Base-by-base conservation (phyloP, 2,113 vertebrate species). In the Thymallus thymallus region DNA sequence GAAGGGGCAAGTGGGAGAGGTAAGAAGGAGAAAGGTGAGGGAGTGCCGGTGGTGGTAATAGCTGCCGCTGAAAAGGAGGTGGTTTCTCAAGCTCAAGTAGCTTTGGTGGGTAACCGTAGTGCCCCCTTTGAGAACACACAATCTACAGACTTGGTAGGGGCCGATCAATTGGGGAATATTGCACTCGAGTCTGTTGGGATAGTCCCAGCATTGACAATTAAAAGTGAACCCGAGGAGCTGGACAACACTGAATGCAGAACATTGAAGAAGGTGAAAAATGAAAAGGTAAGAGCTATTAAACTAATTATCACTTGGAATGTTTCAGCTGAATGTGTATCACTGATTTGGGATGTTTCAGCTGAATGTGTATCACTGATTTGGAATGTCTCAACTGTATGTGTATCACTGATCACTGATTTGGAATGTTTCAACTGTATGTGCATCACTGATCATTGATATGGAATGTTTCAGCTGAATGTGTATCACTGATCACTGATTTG, bases 11-110 rank as follows among this genome's bases (percentile, higher is more conserved):
- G 93, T 0, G 95, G 96, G 74, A 99, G 98, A 91, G 95, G 82
- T 92, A 98, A 98, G 92, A 98, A 99, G 90, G 98, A 99, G 85
- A 98, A 98, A 92, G 92, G 87, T 76, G 97, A 98, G 82, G 94
- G 92, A 14, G 87, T 87, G 0, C 93, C 93, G 56, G 88, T 93
- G 76, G 92, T 86, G 0, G 95, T 94, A 32, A 91, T 95, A 83
- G 90, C 82, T 0, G 88, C 85, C 0, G 77, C 83, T 6, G 97
- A 98, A 86, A 98, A 97, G 93, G 97, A 99, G 81, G 85, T 94
- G 61, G 91, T 89, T 70, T 89, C 94, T 23, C 94, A 96, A 80
- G 94, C 94, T 82, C 96, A 98, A 85, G 93, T 82, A 30, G 79
- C 94, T 77, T 86, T 97, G 88, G 93, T 96, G 85, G 92, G 94